Base-by-base conservation (phyloP, 2,888 invertebrate genomes). In the Thereva unica region DNA sequence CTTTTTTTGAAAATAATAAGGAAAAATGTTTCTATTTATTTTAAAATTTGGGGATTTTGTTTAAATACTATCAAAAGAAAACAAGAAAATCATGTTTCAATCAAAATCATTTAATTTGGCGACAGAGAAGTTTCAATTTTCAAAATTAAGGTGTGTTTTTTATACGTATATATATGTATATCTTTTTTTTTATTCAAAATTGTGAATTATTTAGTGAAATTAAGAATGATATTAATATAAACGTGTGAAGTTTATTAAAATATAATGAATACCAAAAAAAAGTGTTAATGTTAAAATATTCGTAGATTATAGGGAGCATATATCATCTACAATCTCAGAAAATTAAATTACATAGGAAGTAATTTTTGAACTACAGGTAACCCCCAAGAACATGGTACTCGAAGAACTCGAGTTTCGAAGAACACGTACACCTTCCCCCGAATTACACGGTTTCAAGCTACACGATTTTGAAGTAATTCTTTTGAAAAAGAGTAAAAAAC, bases 61-160 rank as follows among this genome's bases (percentile, higher is more conserved):
- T 10, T 52, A 5, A 35, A 52, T 35, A 52, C 35, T 52, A 5
- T 3, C 35, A 38, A 9, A 6, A 23, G 40, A 2, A 47, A 45
- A 59, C 8, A 41, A 23, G 6, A 3, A 23, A 3, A 59, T 49
- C 40, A 50, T 61, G 50, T 61, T 61, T 49, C 45, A 23, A 23
- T 61, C 61, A 40, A 61, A 40, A 40, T 61, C 61, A n/a, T 61
- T 61, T 38, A 61, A 49, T 35, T 50, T 61, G 40, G 61, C 50
- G 23, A 49, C 40, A 10, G 61, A 50, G 41, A 61, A 6, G 9
- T 61, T 41, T 49, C 49, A 40, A 50, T 50, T 41, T 23, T 23
- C 50, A 12, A 41, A 61, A 8, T 47, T 61, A n/a, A 50, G 61
- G 61, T 61, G 41, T 50, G 49, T 34, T 55, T 10, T 12, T 12